Conservation (phyloP, 2,888 invertebrate species). For the Phlogophora meticulosa region DNA sequence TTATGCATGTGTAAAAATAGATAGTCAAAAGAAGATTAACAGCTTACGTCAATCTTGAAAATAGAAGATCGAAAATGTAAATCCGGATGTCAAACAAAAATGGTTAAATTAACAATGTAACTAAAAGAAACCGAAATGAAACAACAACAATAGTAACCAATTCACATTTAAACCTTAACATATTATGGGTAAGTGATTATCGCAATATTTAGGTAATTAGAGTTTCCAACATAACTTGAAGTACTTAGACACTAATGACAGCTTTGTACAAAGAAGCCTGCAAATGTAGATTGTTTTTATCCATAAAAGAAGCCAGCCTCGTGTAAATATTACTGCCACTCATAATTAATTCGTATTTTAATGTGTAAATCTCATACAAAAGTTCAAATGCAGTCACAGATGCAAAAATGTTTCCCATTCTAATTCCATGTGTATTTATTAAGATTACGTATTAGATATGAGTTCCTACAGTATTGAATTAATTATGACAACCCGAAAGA, state of each 20-base stretch:
- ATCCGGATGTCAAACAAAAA: conserved; percentile 72
- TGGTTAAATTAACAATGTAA: conserved; percentile 68
- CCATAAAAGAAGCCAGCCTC: conserved; percentile 77
- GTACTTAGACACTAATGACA: conserved; percentile 74
- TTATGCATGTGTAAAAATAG: conserved; percentile 35
- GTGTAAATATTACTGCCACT: conserved; percentile 78
- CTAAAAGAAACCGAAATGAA: conserved; percentile 61
- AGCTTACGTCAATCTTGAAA: conserved; percentile 81
- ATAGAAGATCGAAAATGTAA: conserved; percentile 84
- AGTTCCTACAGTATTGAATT: conserved; percentile 22
- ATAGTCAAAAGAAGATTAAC: conserved; percentile 60
- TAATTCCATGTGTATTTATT: conserved; percentile 29
- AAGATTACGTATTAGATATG: conserved; percentile 50
- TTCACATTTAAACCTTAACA: conserved; percentile 47
- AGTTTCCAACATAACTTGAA: conserved; percentile 39
- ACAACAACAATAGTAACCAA: conserved; percentile 64
- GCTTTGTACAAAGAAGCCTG: conserved; percentile 87
- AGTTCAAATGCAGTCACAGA: conserved; percentile 78
- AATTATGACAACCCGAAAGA: not conserved
- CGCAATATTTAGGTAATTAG: conserved; percentile 50
- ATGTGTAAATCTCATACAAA: conserved; percentile 74
- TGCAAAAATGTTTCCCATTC: conserved; percentile 26
- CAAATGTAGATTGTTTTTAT: conserved; percentile 67
- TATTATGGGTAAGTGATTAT: conserved; percentile 82
- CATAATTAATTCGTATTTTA: conserved; percentile 63